Base-by-base conservation (phyloP, 2,797 vertebrate genomes). In the Chelon labrosus region DNA sequence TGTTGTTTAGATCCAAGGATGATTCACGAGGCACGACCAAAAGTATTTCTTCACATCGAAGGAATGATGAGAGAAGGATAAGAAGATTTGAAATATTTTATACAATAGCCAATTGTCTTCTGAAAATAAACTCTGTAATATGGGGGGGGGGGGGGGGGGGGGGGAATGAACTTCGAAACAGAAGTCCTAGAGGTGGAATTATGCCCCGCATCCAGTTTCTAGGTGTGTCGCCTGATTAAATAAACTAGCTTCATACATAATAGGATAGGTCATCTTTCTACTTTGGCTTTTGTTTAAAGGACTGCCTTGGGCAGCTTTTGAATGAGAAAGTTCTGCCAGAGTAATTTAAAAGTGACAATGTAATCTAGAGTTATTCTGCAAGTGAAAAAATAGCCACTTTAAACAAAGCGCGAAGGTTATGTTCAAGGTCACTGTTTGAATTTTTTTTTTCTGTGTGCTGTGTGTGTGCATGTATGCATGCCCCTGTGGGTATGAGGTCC, bases 311-410 rank as follows among this genome's bases (percentile, higher is more conserved):
- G 88, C 78, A 8, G 49, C 55, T 68, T 84, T 66, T 83, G 52
- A 84, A 78, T 75, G 73, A 84, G 42, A 71, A 88, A 84, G 65
- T 85, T 79, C 58, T 84, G 79, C 85, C 70, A 61, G 67, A 76
- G 75, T 74, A 50, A 88, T 88, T 87, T 82, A 77, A 84, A 84
- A 85, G 85, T 77, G 80, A 83, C 83, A 82, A 68, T 81, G 63
- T 73, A 76, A 84, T 86, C 76, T 78, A 11, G 51, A 81, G 69
- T 77, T 70, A 74, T 82, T 83, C 78, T 55, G 42, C 56, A 10
- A 4, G 69, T 71, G 70, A 70, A 83, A 84, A 85, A 84, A 72
- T 22, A 72, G 62, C 52, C 56, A 44, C 65, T 88, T 73, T 31
- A 75, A 80, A 73, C 71, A 83, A 71, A 88, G 75, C 35, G 57